Evolutionary conservation across 2,888 invertebrate species (phyloP), one percentile per base, ranked within the genome.

Genomic region (Drosophila nr. perissopoda): DNA sequence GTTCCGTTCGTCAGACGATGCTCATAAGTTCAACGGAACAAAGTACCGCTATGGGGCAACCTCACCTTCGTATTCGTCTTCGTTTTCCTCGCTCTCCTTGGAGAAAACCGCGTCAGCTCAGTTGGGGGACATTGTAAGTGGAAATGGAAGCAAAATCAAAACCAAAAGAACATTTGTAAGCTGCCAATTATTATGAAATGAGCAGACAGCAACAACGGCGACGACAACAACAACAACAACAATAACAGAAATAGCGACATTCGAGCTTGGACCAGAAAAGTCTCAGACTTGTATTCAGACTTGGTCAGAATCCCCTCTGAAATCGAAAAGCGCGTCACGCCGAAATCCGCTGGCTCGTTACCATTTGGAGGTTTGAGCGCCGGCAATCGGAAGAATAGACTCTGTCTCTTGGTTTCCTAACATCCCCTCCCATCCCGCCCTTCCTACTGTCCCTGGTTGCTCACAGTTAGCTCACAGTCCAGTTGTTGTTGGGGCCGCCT

Each of bases 101-200:
- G 21, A 45, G 8, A 71, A 77, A 78, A 80, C 79, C 73, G 79
- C 83, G 75, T 73, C 74, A 67, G 51, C 68, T 73, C 54, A 54
- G 57, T 54, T 58, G 64, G 67, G 70, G 62, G 66, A 58, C 66
- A 57, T 45, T 68, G 40, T 59, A 61, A 81, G 58, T 73, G 40
- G 69, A 78, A 70, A 70, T 76, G 59, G 84, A 72, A 72, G 61
- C 61, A 56, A 78, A 76, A 87, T 87, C 83, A 86, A 85, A 85
- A 77, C 77, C 77, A 54, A 85, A 86, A 86, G 82, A 83, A 85
- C 81, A 85, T 85, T 85, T 86, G 86, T 86, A 86, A 85, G 81
- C 86, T 85, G 85, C 86, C 88, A 85, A 85, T 85, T 85, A 85
- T 85, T 85, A 85, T 85, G 85, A 85, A 85, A 83, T 73, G 71